Base-by-base conservation (phyloP, 2,113 vertebrate species). In the Crypturellus undulatus region DNA sequence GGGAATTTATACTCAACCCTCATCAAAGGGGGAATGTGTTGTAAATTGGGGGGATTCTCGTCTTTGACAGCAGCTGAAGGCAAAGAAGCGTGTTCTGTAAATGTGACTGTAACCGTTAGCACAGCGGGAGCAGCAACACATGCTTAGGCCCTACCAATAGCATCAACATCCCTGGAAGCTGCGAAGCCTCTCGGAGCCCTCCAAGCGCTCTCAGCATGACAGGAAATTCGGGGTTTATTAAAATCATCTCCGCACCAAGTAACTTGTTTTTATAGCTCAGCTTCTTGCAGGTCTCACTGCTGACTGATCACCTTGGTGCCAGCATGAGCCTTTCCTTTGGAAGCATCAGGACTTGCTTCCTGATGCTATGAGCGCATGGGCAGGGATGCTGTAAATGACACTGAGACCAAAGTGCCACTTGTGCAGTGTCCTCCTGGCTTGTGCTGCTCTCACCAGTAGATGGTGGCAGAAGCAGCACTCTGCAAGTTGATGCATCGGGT, bases 131-230 rank as follows among this genome's bases (percentile, higher is more conserved):
- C 79, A 47, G 54, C 25, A 58, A 12, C 67, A 22, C 1, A 0
- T 12, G 1, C 32, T 36, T 36, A 1, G 0, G 3, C 4, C 1
- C 25, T 79, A 63, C 79, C 56, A 19, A 0, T 5, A n/a, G 5
- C 6, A 0, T 7, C 24, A 64, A 10, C 0, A 0, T 2, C 11
- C 6, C 24, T 59, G 60, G 30, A 12, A 67, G 60, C 68, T 51
- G 34, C 40, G 34, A 1, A 71, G 72, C 56, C 8, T 40, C 79
- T 59, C 40, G 93, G 63, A 26, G 36, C 68, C 15, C 24, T 71
- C 88, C 70, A 56, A n/a, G 62, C 9, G 63, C 64, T n/a, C 49
- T 69, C 19, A 15, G 40, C 30, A 59, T 58, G 77, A 26, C 3
- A 42, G 7, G 58, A 40, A n/a, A 4, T 63, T 59, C 3, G 4